Base-by-base conservation (phyloP, 2,113 vertebrate species). In the Oophaga pumilio region DNA sequence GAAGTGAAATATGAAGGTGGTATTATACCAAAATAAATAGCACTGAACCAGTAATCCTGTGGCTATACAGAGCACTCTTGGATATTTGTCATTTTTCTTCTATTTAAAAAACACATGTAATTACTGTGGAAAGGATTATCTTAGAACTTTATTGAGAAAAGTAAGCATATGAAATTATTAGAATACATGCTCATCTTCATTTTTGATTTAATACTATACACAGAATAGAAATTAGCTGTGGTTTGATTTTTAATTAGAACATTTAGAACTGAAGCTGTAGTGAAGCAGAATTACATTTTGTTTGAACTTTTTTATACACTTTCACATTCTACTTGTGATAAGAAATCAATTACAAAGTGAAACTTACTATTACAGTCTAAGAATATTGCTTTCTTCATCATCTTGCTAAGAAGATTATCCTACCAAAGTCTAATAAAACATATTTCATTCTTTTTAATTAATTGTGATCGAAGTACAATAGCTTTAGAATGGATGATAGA, bases 271-370 rank as follows among this genome's bases (percentile, higher is more conserved):
- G 69, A 53, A 82, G n/a, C 86, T 73, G 33, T 76, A 64, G 26
- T 76, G 53, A 87, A 81, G 50, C 26, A 62, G 43, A 88, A 88
- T 82, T 73, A 82, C 49, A 52, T 83, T 88, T 76, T 73, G 79
- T 82, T 82, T 83, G 28, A 82, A 88, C 69, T 82, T 60, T 87
- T 76, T 74, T 76, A 60, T 28, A 83, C 52, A 62, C 68, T 82
- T 76, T 83, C 50, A 82, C 69, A 64, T 88, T 73, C 57, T 82
- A 66, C 79, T 76, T 83, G 71, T 88, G 80, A 88, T 88, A 82
- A 88, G 80, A 83, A 82, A 88, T 88, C 86, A 88, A 88, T 88
- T 88, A 83, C 79, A 88, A 87, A 87, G 57, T 82, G 79, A 88
- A 82, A 83, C 79, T 83, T 88, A 53, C 79, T 76, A 73, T 83